Percentiles rank a stretch among this genome's conserved stretches.
Conservation (phyloP, 2,888 invertebrate genomes). For the Hanleya hanleyi region DNA sequence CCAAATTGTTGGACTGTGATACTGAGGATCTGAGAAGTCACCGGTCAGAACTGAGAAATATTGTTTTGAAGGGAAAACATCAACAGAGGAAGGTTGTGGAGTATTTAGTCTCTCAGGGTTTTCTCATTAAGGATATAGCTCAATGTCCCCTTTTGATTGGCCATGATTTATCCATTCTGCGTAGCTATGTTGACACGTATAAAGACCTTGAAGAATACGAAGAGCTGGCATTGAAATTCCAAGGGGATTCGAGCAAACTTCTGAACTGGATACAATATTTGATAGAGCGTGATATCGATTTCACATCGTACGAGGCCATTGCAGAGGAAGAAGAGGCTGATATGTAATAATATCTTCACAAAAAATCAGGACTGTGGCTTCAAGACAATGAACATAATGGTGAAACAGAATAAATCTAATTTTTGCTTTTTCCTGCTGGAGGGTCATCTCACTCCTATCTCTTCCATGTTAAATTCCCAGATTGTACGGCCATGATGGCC, state of each 20-base stretch:
- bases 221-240: background rate
- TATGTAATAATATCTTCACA: too few relatives aligned
- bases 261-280: constrained; percentile 33
- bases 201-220: constrained; percentile 16
- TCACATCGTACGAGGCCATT: constrained; percentile 12
- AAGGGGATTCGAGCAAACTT: constrained; percentile 10
- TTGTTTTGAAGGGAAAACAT: background rate
- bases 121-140: constrained; percentile 18
- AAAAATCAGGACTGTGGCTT: too few relatives aligned
- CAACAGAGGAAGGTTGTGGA: constrained; percentile 17
- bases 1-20: background rate
- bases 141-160: constrained; percentile 29
- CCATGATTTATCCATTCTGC: constrained; percentile 21
- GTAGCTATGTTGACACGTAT: constrained; percentile 9
- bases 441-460: too few relatives aligned
- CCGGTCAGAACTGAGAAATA: background rate
- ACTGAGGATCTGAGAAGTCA: background rate
- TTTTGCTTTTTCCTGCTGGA: too few relatives aligned
- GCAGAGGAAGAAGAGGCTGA: constrained; percentile 15
- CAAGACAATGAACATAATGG: too few relatives aligned
- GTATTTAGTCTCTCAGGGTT: constrained; percentile 27
- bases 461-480: too few relatives aligned
- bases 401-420: too few relatives aligned
- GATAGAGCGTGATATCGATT: constrained; percentile 34
- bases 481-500: too few relatives aligned